Conservation (phyloP, 2,797 vertebrate genomes). For the Phrynocephalus guinanensis region DNA sequence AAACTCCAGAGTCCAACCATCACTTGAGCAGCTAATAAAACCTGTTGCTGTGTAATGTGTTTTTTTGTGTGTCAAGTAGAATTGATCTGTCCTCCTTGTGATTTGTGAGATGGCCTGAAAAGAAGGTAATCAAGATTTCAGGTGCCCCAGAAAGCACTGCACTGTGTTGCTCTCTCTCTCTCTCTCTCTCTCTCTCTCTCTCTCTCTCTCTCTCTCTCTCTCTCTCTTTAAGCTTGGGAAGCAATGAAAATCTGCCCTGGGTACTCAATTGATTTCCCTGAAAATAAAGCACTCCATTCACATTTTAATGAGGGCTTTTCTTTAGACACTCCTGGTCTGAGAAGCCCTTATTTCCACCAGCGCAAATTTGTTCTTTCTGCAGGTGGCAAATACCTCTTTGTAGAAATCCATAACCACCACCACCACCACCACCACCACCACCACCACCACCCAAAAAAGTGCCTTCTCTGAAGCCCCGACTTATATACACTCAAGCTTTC, state of each 20-base stretch:
- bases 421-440: background rate
- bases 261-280: slow-evolving; percentile 73
- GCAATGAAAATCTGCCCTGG: slow-evolving; percentile 52
- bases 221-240: slow-evolving; percentile 24
- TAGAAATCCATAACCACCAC: slow-evolving; percentile 43
- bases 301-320: slow-evolving; percentile 75
- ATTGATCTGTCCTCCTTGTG: slow-evolving; percentile 75
- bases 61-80: slow-evolving; percentile 65
- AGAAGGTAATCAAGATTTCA: slow-evolving; percentile 64
- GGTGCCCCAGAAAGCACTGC: slow-evolving; percentile 43
- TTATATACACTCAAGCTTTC: slow-evolving; percentile 62
- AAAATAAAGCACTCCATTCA: slow-evolving; percentile 77
- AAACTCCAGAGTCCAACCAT: slow-evolving; percentile 53
- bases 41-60: slow-evolving; percentile 74
- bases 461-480: slow-evolving; percentile 74
- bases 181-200: background rate
- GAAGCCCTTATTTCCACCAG: slow-evolving; percentile 54
- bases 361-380: slow-evolving; percentile 62
- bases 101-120: slow-evolving; percentile 74
- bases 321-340: slow-evolving; percentile 62
- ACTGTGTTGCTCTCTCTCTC: background rate
- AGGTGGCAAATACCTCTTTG: slow-evolving; percentile 44
- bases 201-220: background rate
- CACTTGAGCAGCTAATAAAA: slow-evolving; percentile 76
- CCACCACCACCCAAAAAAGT: slow-evolving; percentile 28